Percentiles rank a stretch among this genome's conserved stretches.
phyloP scores from a whole-genome alignment of 1,140 invertebrate species.

The Hylaeus volcanicus region DNA sequence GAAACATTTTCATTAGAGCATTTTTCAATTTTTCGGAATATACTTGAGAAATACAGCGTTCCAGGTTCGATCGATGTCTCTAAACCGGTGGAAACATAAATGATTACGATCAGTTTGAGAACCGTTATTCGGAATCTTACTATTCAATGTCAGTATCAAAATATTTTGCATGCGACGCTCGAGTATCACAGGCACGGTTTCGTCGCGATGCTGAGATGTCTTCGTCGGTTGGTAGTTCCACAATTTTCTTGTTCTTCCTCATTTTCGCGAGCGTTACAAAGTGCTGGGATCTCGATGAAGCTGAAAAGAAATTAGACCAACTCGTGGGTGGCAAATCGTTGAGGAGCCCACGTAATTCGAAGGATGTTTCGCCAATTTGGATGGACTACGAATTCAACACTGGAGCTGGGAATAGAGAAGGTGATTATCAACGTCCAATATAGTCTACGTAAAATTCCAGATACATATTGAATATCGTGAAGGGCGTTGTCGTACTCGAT shows the following conservation, averaged over 20 bases:
- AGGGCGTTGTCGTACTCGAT: too few relatives aligned
- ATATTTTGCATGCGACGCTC: slow-evolving; percentile 42
- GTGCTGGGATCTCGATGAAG: slow-evolving; percentile 6
- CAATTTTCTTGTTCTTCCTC: slow-evolving; percentile 19
- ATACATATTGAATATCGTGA: too few relatives aligned
- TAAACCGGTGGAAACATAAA: neutral
- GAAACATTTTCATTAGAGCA: too few relatives aligned
- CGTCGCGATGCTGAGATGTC: slow-evolving; percentile 23
- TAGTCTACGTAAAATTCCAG: too few relatives aligned
- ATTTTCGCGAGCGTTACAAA: slow-evolving; percentile 12
- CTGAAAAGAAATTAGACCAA: slow-evolving; percentile 2
- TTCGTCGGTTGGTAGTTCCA: neutral
- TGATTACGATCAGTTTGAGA: neutral
- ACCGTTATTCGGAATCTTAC: neutral
- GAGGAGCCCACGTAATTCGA: neutral
- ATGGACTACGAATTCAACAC: slow-evolving; percentile 63
- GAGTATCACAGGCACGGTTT: slow-evolving; percentile 2
- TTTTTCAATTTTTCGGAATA: neutral
- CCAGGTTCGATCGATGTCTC: neutral
- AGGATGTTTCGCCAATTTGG: slow-evolving; percentile 56
- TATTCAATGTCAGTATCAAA: slow-evolving; percentile 21
- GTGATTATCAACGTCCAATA: slow-evolving; percentile 39
- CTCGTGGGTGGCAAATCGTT: neutral
- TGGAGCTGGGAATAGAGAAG: slow-evolving; percentile 68
- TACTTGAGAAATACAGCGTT: too few relatives aligned